Conservation (phyloP, 2,113 vertebrate species). For the Sapajus apella region DNA sequence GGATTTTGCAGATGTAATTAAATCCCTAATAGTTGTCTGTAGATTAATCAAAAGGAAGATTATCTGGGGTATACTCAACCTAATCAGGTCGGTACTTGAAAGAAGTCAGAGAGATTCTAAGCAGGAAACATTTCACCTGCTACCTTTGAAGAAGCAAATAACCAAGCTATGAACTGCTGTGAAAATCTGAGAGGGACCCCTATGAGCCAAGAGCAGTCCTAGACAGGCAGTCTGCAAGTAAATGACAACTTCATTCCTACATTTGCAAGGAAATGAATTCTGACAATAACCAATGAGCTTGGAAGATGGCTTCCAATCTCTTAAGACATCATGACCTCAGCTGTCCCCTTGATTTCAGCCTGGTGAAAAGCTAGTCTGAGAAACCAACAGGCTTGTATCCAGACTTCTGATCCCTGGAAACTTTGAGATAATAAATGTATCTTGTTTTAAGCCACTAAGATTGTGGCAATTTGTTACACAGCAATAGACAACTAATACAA, state of each 20-base stretch:
- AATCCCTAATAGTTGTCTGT: background rate
- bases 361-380: background rate
- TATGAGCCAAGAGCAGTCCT: background rate
- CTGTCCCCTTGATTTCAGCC: background rate
- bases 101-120: background rate
- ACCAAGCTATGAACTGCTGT: background rate
- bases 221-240: background rate
- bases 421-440: background rate
- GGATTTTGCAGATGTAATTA: background rate
- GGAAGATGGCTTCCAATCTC: background rate
- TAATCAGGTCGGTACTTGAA: background rate
- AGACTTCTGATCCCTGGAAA: background rate
- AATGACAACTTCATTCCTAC: background rate
- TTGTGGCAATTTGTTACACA: background rate
- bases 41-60: conserved; percentile 24
- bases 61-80: background rate
- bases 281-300: background rate
- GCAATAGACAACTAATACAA: background rate
- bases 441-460: background rate
- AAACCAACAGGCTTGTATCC: background rate
- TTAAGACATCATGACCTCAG: background rate
- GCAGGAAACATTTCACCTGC: background rate
- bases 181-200: background rate
- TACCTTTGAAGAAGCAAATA: background rate
- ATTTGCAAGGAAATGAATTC: background rate